Evolutionary conservation across 2,113 vertebrate genomes (phyloP).

Genomic region (Narcine bancroftii): DNA sequence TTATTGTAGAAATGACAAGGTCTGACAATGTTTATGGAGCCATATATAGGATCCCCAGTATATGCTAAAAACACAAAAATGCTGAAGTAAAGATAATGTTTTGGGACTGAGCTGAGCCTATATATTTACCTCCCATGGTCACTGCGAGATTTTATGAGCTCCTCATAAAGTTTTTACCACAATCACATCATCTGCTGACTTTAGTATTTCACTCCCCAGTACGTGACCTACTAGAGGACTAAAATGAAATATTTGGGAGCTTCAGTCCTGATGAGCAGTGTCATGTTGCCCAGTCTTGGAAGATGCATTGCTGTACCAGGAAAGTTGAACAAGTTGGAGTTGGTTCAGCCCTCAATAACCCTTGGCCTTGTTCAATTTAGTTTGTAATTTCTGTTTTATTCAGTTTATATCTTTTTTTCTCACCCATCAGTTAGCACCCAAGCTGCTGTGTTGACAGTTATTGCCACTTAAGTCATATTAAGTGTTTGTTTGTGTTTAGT

Average conservation of each 20-base stretch:
- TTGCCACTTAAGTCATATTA: not conserved
- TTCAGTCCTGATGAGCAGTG: not conserved
- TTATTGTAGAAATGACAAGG: too few relatives aligned
- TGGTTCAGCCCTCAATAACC: not conserved
- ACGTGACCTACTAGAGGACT: not conserved
- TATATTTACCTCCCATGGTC: too few relatives aligned
- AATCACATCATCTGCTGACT: too few relatives aligned
- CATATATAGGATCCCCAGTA: too few relatives aligned
- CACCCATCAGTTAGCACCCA: not conserved
- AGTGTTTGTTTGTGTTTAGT: not conserved
- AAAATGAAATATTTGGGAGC: not conserved
- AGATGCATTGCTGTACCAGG: not conserved
- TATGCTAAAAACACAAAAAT: too few relatives aligned
- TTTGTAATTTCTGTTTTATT: not conserved
- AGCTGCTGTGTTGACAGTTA: not conserved
- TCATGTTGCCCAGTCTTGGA: not conserved
- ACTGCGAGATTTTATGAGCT: too few relatives aligned
- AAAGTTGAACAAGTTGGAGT: not conserved
- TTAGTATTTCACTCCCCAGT: too few relatives aligned
- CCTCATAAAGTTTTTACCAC: too few relatives aligned
- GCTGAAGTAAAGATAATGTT: too few relatives aligned
- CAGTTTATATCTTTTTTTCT: not conserved
- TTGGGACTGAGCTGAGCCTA: too few relatives aligned
- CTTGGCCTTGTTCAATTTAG: not conserved
- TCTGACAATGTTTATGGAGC: too few relatives aligned